Evolutionary conservation across 1,140 invertebrate genomes (phyloP), one percentile per base, ranked within the genome.

Genomic region (Aphelenchoides besseyi): DNA sequence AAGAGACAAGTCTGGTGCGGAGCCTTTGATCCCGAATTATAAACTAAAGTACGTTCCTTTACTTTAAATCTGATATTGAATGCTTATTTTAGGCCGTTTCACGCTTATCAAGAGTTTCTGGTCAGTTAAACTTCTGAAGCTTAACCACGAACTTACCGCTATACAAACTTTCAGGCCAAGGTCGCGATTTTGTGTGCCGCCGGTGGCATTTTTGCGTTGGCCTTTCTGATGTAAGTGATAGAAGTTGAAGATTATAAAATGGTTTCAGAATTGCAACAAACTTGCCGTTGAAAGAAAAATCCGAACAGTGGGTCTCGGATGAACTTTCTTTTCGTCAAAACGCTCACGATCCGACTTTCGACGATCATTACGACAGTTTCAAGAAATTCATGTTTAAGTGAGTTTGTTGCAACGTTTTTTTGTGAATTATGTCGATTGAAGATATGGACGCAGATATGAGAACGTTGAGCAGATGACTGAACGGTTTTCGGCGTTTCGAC

Each of bases 401-500:
- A 33, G 55, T 59, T 59, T 59, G 5, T 33, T 23, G 26, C 55
- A 33, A 59, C 5, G 23, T 5, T 23, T 8, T 8, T 33, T 23
- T 8, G 16, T 59, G 5, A 59, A 59, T 59, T 59, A 12, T 8
- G 12, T 8, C 5, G 26, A 33, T 66, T n/a, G n/a, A 23, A 66
- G 63, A 53, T 37, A n/a, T 53, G 63, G 30, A 1, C 16, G 32
- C 16, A 16, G 3, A 53, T 66, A 66, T 3, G 63, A 66, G 32
- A 37, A 16, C 16, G 12, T 37, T 29, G 1, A 66, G 2, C 28
- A 66, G 57, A 69, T 69, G 18, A 30, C 69, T 2, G 73, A 30
- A 23, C 63, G 73, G 2, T 61, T 74, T 1, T n/a, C 26, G n/a
- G 16, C 18, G 1, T 74, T 74, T 57, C 33, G 48, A 16, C 28